phyloP scores from a whole-genome alignment of 2,113 vertebrate species.

The Tragelaphus scriptus region DNA sequence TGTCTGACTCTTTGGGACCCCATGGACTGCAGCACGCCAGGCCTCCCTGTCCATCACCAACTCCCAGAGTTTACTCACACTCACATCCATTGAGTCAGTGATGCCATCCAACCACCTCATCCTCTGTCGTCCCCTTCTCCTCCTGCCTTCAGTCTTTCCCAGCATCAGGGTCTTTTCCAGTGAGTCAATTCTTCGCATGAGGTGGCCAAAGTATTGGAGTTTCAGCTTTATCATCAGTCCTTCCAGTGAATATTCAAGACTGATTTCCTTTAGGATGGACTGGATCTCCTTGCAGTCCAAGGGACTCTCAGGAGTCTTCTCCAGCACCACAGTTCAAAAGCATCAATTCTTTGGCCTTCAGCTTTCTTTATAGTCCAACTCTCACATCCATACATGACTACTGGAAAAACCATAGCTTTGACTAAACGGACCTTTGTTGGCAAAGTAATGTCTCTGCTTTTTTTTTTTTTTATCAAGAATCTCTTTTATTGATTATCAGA shows the following conservation, averaged over 20 bases:
- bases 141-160: background rate
- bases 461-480: no score
- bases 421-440: no score
- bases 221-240: background rate
- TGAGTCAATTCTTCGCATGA: background rate
- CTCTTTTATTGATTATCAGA: no score
- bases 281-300: background rate
- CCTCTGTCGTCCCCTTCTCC: background rate
- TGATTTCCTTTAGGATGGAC: background rate
- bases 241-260: background rate
- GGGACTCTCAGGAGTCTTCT: background rate
- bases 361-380: background rate
- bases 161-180: background rate
- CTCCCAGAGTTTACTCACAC: background rate
- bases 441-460: no score
- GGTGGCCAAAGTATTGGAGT: background rate
- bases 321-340: background rate
- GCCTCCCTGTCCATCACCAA: background rate
- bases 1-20: background rate
- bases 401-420: background rate
- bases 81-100: background rate
- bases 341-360: background rate
- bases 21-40: background rate
- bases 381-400: background rate
- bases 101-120: background rate